phyloP scores from a whole-genome alignment of 2,797 vertebrate genomes.

The Mareca penelope region DNA sequence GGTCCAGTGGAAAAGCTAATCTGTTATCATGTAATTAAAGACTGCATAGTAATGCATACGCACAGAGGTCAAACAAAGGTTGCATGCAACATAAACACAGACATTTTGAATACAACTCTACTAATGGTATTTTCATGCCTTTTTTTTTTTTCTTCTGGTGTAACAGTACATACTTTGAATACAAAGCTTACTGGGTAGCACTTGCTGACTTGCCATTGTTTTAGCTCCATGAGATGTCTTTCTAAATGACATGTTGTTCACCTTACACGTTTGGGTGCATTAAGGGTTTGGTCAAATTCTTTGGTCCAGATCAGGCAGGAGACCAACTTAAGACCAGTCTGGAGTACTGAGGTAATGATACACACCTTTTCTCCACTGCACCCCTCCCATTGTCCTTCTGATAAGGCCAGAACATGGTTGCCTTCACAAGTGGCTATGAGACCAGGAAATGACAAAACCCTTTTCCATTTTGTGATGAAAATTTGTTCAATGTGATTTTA shows the following conservation, averaged over 20 bases:
- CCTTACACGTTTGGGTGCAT: background rate
- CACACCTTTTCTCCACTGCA: background rate
- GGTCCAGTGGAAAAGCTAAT: background rate
- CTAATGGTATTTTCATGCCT: background rate
- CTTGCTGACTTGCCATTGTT: background rate
- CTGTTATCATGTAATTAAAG: background rate
- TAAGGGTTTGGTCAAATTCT: background rate
- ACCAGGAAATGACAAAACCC: background rate
- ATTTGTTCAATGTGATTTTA: background rate
- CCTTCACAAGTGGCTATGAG: background rate
- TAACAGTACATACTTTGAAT: rapidly evolving
- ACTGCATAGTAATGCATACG: background rate
- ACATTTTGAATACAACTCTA: background rate
- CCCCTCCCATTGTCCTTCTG: rapidly evolving
- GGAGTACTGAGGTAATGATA: background rate
- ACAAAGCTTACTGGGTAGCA: background rate
- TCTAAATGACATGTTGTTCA: background rate
- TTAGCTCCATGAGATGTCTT: background rate
- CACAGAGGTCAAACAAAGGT: background rate
- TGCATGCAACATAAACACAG: background rate
- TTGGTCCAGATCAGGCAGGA: background rate
- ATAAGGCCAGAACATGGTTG: background rate
- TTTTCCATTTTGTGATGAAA: background rate
- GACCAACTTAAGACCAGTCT: background rate
- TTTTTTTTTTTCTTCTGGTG: no score